These are phyloP conservation scores for Tragelaphus strepsiceros DNA, from an alignment of 2,113 vertebrate genomes.

Conservation along the genomic window DNA sequence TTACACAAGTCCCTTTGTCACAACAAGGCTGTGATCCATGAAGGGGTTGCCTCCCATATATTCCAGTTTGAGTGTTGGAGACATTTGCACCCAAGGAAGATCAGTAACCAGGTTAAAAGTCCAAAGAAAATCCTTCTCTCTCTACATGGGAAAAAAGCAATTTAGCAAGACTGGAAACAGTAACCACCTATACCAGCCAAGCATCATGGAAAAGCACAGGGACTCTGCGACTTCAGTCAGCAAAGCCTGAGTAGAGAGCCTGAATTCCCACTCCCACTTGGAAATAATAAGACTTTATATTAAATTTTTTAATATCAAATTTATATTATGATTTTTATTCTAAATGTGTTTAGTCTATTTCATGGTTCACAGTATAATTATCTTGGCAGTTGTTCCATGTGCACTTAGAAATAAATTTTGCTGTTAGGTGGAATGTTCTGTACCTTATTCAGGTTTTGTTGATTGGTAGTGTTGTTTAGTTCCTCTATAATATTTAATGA, in stretches of 20 bases:
- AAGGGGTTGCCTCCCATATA: background rate
- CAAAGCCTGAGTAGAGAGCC: background rate
- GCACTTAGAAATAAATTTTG: background rate
- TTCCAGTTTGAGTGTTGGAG: background rate
- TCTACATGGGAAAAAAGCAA: background rate
- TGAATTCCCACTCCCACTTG: background rate
- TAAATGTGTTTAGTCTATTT: background rate
- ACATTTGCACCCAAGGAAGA: background rate
- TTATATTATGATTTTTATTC: background rate
- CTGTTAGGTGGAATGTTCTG: background rate
- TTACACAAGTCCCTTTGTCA: background rate
- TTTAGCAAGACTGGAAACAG: background rate
- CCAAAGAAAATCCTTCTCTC: background rate
- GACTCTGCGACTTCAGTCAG: background rate
- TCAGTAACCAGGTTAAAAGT: background rate
- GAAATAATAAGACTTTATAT: background rate
- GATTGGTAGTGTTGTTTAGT: background rate
- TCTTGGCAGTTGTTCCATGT: background rate
- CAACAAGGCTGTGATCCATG: background rate
- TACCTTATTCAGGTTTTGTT: background rate
- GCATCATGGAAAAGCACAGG: background rate
- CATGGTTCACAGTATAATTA: background rate
- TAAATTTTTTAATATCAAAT: background rate
- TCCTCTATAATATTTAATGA: background rate
- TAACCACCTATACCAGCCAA: background rate